phyloP scores from a whole-genome alignment of 2,797 vertebrate genomes.

The Pachyuromys duprasi region DNA sequence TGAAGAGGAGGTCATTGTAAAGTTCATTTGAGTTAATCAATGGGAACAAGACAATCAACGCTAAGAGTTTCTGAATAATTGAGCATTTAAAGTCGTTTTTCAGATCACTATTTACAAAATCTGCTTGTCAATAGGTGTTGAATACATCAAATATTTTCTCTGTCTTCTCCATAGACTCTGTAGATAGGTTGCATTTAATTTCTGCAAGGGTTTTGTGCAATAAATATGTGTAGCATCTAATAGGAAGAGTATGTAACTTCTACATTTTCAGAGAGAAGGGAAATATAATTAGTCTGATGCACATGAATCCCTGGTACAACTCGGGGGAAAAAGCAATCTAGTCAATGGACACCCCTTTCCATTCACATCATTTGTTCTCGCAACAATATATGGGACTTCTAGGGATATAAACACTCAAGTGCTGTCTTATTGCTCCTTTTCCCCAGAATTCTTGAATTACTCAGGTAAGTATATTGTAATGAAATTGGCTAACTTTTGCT shows the following conservation, averaged over 20 bases:
- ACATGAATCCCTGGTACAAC: fast-evolving
- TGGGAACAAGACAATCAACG: background rate
- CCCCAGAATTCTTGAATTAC: background rate
- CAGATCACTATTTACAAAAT: background rate
- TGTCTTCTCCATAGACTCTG: background rate
- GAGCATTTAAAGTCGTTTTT: background rate
- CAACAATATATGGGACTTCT: background rate
- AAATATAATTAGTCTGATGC: background rate
- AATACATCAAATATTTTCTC: background rate
- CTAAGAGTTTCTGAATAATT: background rate
- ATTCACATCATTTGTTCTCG: background rate
- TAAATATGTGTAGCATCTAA: background rate
- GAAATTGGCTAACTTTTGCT: background rate
- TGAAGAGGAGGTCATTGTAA: background rate
- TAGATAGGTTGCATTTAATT: background rate
- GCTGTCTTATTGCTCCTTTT: background rate
- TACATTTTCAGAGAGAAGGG: background rate
- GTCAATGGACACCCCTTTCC: background rate
- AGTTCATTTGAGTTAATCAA: background rate
- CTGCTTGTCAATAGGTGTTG: background rate
- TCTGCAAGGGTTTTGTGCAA: background rate
- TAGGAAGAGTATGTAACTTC: background rate
- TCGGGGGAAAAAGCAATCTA: background rate
- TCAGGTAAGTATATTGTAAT: background rate
- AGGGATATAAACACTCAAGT: background rate